Evolutionary conservation across 2,797 vertebrate genomes (phyloP).

Genomic region (Dendrocincla tyrannina): DNA sequence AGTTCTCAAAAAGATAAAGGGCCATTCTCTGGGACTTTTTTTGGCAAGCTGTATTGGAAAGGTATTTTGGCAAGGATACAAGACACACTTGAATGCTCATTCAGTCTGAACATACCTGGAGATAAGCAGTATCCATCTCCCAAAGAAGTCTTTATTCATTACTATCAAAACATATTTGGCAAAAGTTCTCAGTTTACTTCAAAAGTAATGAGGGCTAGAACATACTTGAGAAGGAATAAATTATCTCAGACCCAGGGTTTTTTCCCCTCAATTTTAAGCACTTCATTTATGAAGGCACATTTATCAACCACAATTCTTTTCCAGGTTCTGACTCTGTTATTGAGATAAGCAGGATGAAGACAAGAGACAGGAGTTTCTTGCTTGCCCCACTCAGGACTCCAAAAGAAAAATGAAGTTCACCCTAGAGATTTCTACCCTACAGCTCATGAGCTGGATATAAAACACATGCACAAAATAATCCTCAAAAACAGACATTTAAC

Average conservation of each 20-base stretch:
- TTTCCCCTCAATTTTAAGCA: not conserved
- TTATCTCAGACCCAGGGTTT: not conserved
- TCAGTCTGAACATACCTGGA: not conserved
- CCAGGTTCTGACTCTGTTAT: not conserved
- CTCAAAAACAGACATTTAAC: not conserved
- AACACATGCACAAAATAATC: not conserved
- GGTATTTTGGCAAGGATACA: constrained; percentile 9
- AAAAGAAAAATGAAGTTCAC: not conserved
- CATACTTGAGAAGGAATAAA: not conserved
- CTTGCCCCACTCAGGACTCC: not conserved
- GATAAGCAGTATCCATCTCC: not conserved
- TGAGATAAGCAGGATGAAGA: not conserved
- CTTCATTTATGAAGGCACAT: not conserved
- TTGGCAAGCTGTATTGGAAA: not conserved
- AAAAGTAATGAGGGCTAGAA: constrained; percentile 10
- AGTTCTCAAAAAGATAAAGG: constrained; percentile 16
- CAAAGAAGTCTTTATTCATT: constrained; percentile 1
- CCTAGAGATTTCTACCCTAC: not conserved
- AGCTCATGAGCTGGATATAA: not conserved
- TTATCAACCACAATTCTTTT: not conserved
- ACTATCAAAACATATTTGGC: constrained; percentile 9
- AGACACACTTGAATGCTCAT: not conserved
- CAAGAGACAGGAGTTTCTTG: not conserved
- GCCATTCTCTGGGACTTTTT: not conserved
- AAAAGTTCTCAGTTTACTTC: not conserved